Evolutionary conservation across 2,797 vertebrate genomes (phyloP).

Genomic region (Lateolabrax maculatus): DNA sequence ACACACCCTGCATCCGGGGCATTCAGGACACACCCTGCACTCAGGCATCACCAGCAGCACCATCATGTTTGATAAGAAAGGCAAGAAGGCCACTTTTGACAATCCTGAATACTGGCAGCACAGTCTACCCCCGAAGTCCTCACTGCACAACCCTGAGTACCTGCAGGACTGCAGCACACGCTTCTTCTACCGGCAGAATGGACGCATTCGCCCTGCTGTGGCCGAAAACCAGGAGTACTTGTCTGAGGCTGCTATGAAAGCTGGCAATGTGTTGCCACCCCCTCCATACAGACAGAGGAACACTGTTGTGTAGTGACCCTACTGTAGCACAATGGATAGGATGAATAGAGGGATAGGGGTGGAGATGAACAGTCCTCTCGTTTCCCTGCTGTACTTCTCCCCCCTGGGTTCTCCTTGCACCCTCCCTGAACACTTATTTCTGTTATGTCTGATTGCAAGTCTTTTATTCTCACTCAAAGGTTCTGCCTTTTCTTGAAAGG

Average conservation of each 20-base stretch:
- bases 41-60: conserved; percentile 84
- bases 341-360: conserved; percentile 38
- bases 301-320: conserved; percentile 93
- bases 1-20: conserved; percentile 83
- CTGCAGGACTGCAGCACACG: conserved; percentile 99
- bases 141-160: conserved; percentile 96
- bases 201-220: conserved; percentile 96
- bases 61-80: conserved; percentile 90
- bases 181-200: conserved; percentile 99
- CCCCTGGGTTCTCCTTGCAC: conserved; percentile 69
- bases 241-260: conserved; percentile 97
- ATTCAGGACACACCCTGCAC: conserved; percentile 83
- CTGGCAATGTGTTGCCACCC: conserved; percentile 95
- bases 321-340: conserved; percentile 88
- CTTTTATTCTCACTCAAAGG: conserved; percentile 52
- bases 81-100: conserved; percentile 96
- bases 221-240: conserved; percentile 99
- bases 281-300: conserved; percentile 99
- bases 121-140: conserved; percentile 96
- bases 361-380: conserved; percentile 54
- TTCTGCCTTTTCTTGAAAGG: conserved; percentile 65
- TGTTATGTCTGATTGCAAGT: conserved; percentile 64
- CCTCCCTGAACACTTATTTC: conserved; percentile 68
- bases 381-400: conserved; percentile 69
- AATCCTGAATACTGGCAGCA: conserved; percentile 99